These are phyloP conservation scores for Vannuccia rotundouncinata DNA, from an alignment of 2,888 invertebrate species.

Conservation along the genomic window DNA sequence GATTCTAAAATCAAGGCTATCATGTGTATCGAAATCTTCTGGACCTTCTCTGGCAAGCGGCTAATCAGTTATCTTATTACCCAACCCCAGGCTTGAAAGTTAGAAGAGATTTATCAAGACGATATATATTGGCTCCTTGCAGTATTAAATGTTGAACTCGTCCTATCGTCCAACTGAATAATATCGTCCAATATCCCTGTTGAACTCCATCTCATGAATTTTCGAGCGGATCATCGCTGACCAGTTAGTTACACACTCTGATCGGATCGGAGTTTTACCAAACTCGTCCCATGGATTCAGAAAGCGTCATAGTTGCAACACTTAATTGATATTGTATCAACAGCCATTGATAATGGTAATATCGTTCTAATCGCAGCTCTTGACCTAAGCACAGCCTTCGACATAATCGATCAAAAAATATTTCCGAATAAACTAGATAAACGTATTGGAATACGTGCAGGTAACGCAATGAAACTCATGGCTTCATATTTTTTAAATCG, in stretches of 20 bases:
- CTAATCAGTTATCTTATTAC: too few relatives aligned
- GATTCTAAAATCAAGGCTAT: too few relatives aligned
- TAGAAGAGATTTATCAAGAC: too few relatives aligned
- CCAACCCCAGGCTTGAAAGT: too few relatives aligned
- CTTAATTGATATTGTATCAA: constrained; percentile 15
- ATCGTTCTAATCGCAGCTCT: constrained; percentile 23
- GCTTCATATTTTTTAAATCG: constrained; percentile 6
- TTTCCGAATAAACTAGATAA: not conserved
- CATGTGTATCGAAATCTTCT: too few relatives aligned
- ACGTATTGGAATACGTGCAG: not conserved
- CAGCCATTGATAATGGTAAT: not conserved
- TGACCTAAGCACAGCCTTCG: not conserved
- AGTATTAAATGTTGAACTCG: too few relatives aligned
- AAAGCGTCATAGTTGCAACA: not conserved
- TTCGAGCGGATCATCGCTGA: too few relatives aligned
- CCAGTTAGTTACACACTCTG: not conserved
- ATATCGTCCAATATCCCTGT: too few relatives aligned
- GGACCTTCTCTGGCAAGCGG: too few relatives aligned
- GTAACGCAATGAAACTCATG: not conserved
- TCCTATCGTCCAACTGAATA: too few relatives aligned
- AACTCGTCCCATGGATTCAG: not conserved
- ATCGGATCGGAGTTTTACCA: constrained; percentile 4
- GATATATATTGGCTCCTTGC: too few relatives aligned
- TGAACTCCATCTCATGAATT: too few relatives aligned
- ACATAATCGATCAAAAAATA: constrained; percentile 1